phyloP scores from a whole-genome alignment of 2,888 invertebrate species.

The Macrosoma leucophasiata region DNA sequence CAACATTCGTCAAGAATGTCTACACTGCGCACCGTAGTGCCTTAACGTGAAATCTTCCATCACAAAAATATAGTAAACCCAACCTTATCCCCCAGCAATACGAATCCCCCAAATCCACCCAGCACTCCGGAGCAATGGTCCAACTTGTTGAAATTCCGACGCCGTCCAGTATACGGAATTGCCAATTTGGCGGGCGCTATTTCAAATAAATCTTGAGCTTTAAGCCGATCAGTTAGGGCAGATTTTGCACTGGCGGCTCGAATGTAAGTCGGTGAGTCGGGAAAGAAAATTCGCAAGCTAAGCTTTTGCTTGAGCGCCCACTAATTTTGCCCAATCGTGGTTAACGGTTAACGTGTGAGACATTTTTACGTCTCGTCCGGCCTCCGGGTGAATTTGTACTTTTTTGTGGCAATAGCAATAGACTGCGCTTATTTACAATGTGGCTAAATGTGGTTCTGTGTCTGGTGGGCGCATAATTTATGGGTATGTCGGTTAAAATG shows the following conservation, averaged over 20 bases:
- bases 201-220: slow-evolving; percentile 33
- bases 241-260: too few species aligned
- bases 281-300: slow-evolving; percentile 64
- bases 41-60: slow-evolving; percentile 33
- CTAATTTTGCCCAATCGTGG: slow-evolving; percentile 68
- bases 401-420: slow-evolving; percentile 25
- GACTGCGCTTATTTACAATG: slow-evolving; percentile 29
- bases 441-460: too few species aligned
- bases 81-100: slow-evolving; percentile 40
- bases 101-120: slow-evolving; percentile 34
- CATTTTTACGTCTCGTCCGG: slow-evolving; percentile 41
- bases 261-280: slow-evolving; percentile 36
- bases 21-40: slow-evolving; percentile 38
- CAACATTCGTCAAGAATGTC: slow-evolving; percentile 71
- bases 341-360: slow-evolving; percentile 55
- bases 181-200: slow-evolving; percentile 47
- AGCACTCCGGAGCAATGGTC: slow-evolving; percentile 46
- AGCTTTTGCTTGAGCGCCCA: slow-evolving; percentile 62
- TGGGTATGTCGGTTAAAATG: too few species aligned
- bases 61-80: slow-evolving; percentile 38
- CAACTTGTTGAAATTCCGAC: slow-evolving; percentile 73
- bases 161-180: slow-evolving; percentile 53
- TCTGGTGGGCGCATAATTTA: slow-evolving; percentile 33
- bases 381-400: slow-evolving; percentile 16
- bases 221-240: slow-evolving; percentile 38